Evolutionary conservation across 2,113 vertebrate genomes (phyloP).

Genomic region (Ceyx melanurus): DNA sequence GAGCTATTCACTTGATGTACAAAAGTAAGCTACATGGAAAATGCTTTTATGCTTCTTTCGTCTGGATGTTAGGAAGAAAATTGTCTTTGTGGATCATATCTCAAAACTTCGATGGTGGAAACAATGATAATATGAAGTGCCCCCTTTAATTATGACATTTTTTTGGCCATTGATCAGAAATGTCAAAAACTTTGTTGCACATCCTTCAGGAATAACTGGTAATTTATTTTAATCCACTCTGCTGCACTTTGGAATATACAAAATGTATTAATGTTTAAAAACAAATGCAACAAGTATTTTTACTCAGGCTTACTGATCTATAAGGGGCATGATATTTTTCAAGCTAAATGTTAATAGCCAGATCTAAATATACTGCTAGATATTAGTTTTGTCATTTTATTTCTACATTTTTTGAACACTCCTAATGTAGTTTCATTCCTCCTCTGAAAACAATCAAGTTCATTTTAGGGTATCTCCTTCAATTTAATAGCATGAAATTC

Average conservation of each 20-base stretch:
- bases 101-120: neutral
- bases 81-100: neutral
- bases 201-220: neutral
- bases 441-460: neutral
- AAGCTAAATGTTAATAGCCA: neutral
- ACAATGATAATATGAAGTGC: neutral
- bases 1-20: neutral
- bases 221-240: neutral
- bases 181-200: neutral
- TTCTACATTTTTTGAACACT: neutral
- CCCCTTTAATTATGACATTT: neutral
- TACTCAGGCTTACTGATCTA: neutral
- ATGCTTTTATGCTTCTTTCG: neutral
- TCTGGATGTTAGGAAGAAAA: neutral
- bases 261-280: neutral
- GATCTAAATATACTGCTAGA: neutral
- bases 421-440: neutral
- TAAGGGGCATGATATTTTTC: neutral
- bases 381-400: neutral
- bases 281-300: neutral
- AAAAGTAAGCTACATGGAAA: neutral
- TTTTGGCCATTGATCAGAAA: neutral
- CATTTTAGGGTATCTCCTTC: neutral
- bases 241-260: neutral
- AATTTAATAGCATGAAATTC: neutral